Conservation (phyloP, 1,140 invertebrate genomes). For the Drosophila pectinifera region DNA sequence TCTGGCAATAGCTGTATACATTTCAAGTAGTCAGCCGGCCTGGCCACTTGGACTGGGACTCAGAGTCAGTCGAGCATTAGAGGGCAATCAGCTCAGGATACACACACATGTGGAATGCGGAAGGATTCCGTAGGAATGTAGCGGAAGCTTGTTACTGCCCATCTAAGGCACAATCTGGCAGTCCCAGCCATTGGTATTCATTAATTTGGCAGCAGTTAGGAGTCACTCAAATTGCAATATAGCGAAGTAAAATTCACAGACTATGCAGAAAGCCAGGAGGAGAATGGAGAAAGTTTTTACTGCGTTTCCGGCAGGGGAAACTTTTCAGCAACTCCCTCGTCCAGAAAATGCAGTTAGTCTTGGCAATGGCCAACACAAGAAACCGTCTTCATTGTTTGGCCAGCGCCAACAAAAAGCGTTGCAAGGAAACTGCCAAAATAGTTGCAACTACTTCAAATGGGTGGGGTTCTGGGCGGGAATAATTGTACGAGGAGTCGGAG, state of each 20-base stretch:
- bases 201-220: slow-evolving; percentile 61
- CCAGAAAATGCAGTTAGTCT: slow-evolving; percentile 57
- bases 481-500: slow-evolving; percentile 18
- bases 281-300: slow-evolving; percentile 47
- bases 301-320: slow-evolving; percentile 62
- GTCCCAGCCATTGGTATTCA: slow-evolving; percentile 51
- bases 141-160: slow-evolving; percentile 44
- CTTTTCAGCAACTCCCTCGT: slow-evolving; percentile 66
- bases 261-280: slow-evolving; percentile 46
- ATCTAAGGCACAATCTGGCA: slow-evolving; percentile 33
- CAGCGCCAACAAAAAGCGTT: slow-evolving; percentile 50
- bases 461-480: slow-evolving; percentile 1
- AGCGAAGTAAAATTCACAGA: slow-evolving; percentile 20
- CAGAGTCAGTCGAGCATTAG: slow-evolving; percentile 36
- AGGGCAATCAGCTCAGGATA: slow-evolving; percentile 33
- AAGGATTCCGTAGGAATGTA: background rate
- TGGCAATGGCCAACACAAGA: slow-evolving; percentile 73
- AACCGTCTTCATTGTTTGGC: slow-evolving; percentile 78
- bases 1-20: slow-evolving; percentile 14
- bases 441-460: slow-evolving; percentile 52
- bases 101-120: slow-evolving; percentile 1
- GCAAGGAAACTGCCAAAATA: slow-evolving; percentile 76
- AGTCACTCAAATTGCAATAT: slow-evolving; percentile 58
- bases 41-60: slow-evolving; percentile 33
- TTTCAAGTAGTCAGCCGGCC: slow-evolving; percentile 26